Base-by-base conservation (phyloP, 2,797 vertebrate genomes). In the Crenuchus spilurus region DNA sequence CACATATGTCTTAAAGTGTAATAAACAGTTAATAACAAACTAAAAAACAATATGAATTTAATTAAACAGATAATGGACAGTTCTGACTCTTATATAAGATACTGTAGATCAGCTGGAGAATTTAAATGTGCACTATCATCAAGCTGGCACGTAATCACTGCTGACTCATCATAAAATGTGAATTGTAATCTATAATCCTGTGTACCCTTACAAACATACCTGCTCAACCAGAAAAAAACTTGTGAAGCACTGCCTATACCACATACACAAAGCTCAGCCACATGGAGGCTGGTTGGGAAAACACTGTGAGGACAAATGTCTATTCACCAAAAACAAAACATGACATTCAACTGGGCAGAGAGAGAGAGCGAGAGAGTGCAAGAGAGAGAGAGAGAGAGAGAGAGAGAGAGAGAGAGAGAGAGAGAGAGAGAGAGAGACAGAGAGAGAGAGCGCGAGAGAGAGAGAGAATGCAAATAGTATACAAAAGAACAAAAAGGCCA, bases 241-340 rank as follows among this genome's bases (percentile, higher is more conserved):
- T 28, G 37, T 18, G 18, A 18, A 73, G 46, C 30, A 39, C 51
- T 9, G 28, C 41, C 61, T 39, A 31, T 39, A 30, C 16, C 55
- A 75, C 31, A 52, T 26, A n/a, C 46, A 44, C 41, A 61, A 42
- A 67, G 51, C 57, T 28, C 44, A 16, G 52, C 33, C 26, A 58
- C 33, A 67, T 31, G 24, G 62, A 67, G 46, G n/a, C 14, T 13
- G 51, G 31, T 48, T 58, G 30, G 31, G 30, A 73, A 79, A 75
- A 71, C 70, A 74, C 49, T 28, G 39, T 70, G 66, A 69, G 74
- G 60, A 82, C 76, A 82, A 76, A 77, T 28, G 30, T 62, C 78
- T 75, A 80, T 82, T 82, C 78, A 80, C 68, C 44, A 60, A 70
- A 74, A 73, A 78, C 65, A 76, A 78, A 78, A 78, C 79, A 42